phyloP scores from a whole-genome alignment of 1,140 invertebrate species.

The Caenorhabditis inopinata region DNA sequence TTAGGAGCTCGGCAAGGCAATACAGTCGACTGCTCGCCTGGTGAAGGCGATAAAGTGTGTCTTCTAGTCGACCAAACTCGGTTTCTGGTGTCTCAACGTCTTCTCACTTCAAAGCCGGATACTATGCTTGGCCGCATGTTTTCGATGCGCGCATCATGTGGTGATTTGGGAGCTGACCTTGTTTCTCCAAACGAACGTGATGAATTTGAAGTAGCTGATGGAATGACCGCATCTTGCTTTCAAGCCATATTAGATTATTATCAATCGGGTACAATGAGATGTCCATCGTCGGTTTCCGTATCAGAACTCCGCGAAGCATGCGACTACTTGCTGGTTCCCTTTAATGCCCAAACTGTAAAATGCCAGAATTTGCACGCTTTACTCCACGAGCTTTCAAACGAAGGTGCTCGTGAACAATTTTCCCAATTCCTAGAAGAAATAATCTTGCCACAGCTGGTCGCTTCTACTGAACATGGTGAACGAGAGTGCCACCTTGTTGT shows the following conservation, averaged over 20 bases:
- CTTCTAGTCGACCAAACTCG: constrained; percentile 63
- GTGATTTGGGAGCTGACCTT: constrained; percentile 48
- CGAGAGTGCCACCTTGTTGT: constrained; percentile 81
- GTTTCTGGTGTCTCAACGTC: constrained; percentile 61
- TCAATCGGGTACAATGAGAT: constrained; percentile 36
- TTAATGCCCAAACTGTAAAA: constrained; percentile 90
- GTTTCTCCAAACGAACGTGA: constrained; percentile 82
- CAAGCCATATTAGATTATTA: constrained; percentile 77
- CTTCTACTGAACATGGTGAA: constrained; percentile 78
- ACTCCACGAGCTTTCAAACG: constrained; percentile 95
- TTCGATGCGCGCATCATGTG: constrained; percentile 39
- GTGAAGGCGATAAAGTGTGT: constrained; percentile 58
- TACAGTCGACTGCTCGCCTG: constrained; percentile 57
- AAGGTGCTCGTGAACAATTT: constrained; percentile 93
- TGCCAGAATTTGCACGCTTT: constrained; percentile 68
- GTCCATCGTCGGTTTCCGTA: constrained; percentile 32
- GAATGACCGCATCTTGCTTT: constrained; percentile 91
- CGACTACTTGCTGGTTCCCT: constrained; percentile 95
- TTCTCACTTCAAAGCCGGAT: constrained; percentile 61
- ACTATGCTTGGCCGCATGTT: constrained; percentile 66
- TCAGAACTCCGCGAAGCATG: constrained; percentile 79
- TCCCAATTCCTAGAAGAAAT: constrained; percentile 83
- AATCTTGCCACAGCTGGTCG: constrained; percentile 92
- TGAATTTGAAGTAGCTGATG: constrained; percentile 97
- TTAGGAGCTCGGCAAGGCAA: constrained; percentile 52